Conservation (phyloP, 2,113 vertebrate species). For the Australoheros scitulus region DNA sequence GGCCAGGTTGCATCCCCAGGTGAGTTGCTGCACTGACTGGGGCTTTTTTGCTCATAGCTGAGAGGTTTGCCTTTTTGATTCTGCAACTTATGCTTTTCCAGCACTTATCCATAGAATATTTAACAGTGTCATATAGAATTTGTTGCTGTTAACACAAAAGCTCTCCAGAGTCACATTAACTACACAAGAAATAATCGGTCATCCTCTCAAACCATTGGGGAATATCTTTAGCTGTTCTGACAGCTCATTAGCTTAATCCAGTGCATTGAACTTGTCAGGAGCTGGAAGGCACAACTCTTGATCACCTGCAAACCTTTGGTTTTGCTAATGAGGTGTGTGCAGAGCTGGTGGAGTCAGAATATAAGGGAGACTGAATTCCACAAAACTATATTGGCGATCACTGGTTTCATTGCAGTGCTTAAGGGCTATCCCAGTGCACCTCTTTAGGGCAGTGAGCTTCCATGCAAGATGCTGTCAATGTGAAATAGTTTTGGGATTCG, state of each 20-base stretch:
- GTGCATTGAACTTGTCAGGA: not conserved
- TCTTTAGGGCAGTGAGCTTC: not conserved
- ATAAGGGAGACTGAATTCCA: not conserved
- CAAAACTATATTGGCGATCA: not conserved
- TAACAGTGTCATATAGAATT: not conserved
- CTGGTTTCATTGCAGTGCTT: not conserved
- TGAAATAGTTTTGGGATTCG: not conserved
- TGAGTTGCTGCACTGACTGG: not conserved
- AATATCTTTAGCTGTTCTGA: not conserved
- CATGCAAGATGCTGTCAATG: not conserved
- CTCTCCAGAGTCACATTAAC: not conserved
- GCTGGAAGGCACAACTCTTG: not conserved
- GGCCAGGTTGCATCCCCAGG: not conserved
- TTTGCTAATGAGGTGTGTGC: not conserved
- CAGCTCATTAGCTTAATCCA: not conserved
- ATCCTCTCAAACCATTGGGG: not conserved
- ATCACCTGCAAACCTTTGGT: not conserved
- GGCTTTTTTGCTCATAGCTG: not conserved
- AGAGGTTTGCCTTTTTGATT: not conserved
- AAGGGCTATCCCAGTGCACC: not conserved
- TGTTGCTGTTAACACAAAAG: not conserved
- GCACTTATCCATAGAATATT: not conserved
- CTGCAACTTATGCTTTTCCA: not conserved
- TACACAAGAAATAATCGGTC: not conserved
- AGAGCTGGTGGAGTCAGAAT: not conserved